These are phyloP conservation scores for Aphelenchoides besseyi DNA, from an alignment of 1,140 invertebrate genomes.

Conservation along the genomic window DNA sequence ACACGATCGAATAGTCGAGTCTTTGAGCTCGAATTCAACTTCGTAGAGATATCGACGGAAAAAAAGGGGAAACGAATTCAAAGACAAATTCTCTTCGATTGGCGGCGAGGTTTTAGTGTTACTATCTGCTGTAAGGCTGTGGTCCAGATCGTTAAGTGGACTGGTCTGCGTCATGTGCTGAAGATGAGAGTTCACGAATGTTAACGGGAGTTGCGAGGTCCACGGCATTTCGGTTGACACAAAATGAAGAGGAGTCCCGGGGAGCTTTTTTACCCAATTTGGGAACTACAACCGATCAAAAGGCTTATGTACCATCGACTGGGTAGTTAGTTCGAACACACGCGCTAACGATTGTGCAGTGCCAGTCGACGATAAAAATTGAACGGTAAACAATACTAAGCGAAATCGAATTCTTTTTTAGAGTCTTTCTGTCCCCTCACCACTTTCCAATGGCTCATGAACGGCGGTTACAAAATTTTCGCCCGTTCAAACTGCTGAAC, in stretches of 20 bases:
- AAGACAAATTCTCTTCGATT: neutral
- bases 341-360: too few relatives aligned
- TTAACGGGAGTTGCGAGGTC: neutral
- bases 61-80: neutral
- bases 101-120: neutral
- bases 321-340: too few relatives aligned
- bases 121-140: neutral
- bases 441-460: too few relatives aligned
- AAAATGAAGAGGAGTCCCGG: too few relatives aligned
- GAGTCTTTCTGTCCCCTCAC: too few relatives aligned
- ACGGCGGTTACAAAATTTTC: too few relatives aligned
- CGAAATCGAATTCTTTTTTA: neutral
- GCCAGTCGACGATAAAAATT: slow-evolving; percentile 1
- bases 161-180: neutral
- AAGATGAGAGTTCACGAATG: neutral
- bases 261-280: too few relatives aligned
- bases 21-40: slow-evolving; percentile 5
- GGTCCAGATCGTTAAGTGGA: neutral
- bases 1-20: neutral
- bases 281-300: too few relatives aligned
- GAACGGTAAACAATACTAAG: neutral
- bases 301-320: too few relatives aligned
- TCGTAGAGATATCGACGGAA: neutral
- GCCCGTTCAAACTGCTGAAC: too few relatives aligned
- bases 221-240: neutral